Evolutionary conservation across 2,797 vertebrate species (phyloP).

Genomic region (Petrocephalus schoutedeni): DNA sequence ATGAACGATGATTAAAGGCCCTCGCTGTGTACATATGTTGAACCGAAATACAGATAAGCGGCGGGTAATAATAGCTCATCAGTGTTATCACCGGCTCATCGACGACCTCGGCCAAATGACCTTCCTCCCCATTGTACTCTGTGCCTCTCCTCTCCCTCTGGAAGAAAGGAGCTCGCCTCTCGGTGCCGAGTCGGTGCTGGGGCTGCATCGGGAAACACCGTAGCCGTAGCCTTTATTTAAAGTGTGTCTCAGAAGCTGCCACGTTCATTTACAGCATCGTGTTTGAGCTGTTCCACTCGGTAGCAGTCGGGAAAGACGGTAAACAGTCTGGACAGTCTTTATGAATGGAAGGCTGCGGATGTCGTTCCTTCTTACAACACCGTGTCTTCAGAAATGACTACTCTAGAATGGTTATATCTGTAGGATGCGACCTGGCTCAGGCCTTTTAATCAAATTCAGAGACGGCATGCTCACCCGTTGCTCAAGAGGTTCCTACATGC

Average conservation of each 20-base stretch:
- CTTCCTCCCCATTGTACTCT: constrained; percentile 42
- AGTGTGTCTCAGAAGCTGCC: background rate
- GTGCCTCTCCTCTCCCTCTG: constrained; percentile 10
- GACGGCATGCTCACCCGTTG: background rate
- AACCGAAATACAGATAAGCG: constrained; percentile 46
- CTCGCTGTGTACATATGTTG: constrained; percentile 33
- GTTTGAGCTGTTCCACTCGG: background rate
- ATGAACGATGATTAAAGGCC: constrained; percentile 38
- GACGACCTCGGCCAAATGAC: constrained; percentile 42
- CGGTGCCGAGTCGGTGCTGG: background rate
- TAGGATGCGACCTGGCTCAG: background rate
- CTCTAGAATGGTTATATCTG: background rate
- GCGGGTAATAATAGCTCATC: constrained; percentile 56
- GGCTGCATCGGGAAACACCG: background rate
- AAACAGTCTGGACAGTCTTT: background rate
- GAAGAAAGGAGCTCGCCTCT: constrained; percentile 2
- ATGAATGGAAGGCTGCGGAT: background rate
- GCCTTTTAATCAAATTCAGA: background rate
- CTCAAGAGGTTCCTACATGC: background rate
- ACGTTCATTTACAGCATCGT: background rate
- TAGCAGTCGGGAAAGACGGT: background rate
- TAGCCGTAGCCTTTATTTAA: background rate
- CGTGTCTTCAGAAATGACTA: background rate
- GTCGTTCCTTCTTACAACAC: background rate
- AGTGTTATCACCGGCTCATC: constrained; percentile 52